Base-by-base conservation (phyloP, 2,113 vertebrate genomes). In the Scomber scombrus region DNA sequence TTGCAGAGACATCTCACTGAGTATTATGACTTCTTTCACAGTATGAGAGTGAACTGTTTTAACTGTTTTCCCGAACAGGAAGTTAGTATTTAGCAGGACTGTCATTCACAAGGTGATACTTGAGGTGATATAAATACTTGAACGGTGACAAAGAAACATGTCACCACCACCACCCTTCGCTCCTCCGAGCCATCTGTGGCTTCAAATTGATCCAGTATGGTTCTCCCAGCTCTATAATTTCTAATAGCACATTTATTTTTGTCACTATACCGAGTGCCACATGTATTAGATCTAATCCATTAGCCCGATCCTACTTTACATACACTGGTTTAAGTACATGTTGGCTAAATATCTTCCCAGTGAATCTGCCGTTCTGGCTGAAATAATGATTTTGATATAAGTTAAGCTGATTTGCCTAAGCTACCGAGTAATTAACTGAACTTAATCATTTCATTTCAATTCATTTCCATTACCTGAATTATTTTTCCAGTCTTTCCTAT, bases 391-490 rank as follows among this genome's bases (percentile, higher is more conserved):
- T 91, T 89, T 75, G 80, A 89, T 92, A 86, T 85, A 92, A 90
- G 78, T 88, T 89, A 85, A 93, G 89, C 92, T 92, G 91, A 92
- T 95, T 93, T 93, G 88, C 90, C 82, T 88, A 89, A 93, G 90
- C 91, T 90, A 84, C 83, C 57, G 54, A 75, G 78, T 94, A 94
- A 94, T 93, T 93, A 93, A 92, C 86, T 90, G 78, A 90, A 91
- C 88, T 89, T 93, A 91, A 94, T 94, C 84, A 92, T 92, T 93
- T 90, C 85, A 92, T 94, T 94, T 90, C 84, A 90, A 92, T 92
- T 94, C 90, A 88, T 90, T 93, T 91, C 82, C 88, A 89, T 85
- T 87, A 91, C 90, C 90, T 91, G 89, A 90, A 86, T 90, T 80
- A 85, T 88, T 88, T 88, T 89, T 47, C 80, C 79, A 63, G 71